Evolutionary conservation across 2,113 vertebrate species (phyloP).

Genomic region (Equus quagga): DNA sequence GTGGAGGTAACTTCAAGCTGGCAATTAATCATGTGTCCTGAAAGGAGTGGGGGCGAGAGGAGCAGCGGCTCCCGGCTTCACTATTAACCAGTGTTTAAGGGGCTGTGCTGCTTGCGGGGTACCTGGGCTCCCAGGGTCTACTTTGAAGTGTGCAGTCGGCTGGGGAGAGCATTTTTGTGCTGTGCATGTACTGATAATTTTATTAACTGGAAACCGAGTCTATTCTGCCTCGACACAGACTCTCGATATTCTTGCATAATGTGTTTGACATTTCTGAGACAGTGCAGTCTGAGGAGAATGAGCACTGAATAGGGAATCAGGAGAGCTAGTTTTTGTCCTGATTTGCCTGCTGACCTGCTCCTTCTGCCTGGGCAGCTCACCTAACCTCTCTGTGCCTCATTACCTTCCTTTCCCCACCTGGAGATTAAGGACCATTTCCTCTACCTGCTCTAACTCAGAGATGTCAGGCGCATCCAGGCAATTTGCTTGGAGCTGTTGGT

Average conservation of each 20-base stretch:
- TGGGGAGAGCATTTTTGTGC: conserved; percentile 15
- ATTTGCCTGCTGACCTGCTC: conserved; percentile 21
- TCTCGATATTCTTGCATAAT: conserved; percentile 37
- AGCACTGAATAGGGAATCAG: conserved; percentile 36
- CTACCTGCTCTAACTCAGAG: neutral
- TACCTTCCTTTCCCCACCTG: conserved; percentile 20
- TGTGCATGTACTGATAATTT: conserved; percentile 41
- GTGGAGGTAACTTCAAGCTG: neutral
- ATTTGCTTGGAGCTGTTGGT: conserved; percentile 6
- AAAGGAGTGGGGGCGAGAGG: neutral
- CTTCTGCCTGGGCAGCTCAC: conserved; percentile 16
- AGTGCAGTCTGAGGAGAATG: conserved; percentile 15
- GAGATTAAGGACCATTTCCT: neutral
- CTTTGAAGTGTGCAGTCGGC: neutral
- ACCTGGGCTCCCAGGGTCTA: neutral
- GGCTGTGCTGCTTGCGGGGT: neutral
- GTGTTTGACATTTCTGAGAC: conserved; percentile 55
- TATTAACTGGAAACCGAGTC: conserved; percentile 55
- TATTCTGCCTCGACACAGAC: conserved; percentile 28
- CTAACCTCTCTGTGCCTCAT: conserved; percentile 62
- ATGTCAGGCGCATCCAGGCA: neutral
- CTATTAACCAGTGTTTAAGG: neutral
- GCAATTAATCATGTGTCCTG: neutral
- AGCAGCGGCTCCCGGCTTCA: neutral
- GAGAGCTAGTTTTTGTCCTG: conserved; percentile 8